Evolutionary conservation across 1,140 invertebrate genomes (phyloP).

Genomic region (Anastatus disparis): DNA sequence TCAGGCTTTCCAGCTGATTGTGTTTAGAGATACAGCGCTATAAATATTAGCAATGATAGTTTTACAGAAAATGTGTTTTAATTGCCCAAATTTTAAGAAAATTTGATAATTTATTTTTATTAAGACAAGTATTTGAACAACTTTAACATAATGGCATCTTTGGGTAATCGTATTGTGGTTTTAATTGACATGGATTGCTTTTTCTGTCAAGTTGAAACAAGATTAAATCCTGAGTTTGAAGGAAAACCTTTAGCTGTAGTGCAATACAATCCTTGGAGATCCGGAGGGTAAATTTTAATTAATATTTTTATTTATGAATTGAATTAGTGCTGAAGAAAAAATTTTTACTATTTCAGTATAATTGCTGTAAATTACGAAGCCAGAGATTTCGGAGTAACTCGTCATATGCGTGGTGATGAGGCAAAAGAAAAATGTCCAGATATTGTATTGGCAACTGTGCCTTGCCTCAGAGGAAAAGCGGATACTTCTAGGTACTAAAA

Average conservation of each 20-base stretch:
- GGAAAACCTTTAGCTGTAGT: constrained; percentile 94
- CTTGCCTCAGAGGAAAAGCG: constrained; percentile 88
- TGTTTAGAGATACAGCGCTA: no score
- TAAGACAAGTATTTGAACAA: not conserved
- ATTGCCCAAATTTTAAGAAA: not conserved
- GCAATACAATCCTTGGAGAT: constrained; percentile 93
- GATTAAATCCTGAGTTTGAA: constrained; percentile 80
- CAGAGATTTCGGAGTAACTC: constrained; percentile 86
- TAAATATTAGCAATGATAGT: not conserved
- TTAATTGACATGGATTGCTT: constrained; percentile 99
- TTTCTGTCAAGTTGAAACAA: constrained; percentile 96
- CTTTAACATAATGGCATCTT: constrained; percentile 48
- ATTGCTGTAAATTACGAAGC: constrained; percentile 98
- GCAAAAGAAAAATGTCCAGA: constrained; percentile 90
- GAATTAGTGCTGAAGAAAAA: not conserved
- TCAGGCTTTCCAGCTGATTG: not conserved
- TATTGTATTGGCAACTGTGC: constrained; percentile 85
- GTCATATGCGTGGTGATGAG: constrained; percentile 91
- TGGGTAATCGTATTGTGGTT: constrained; percentile 76
- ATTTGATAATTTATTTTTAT: not conserved
- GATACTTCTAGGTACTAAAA: constrained; percentile 87
- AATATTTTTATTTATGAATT: not conserved
- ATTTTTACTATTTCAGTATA: constrained; percentile 72
- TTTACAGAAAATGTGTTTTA: not conserved
- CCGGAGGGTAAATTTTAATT: constrained; percentile 78